phyloP scores from a whole-genome alignment of 2,113 vertebrate species.

The Montifringilla adamsi region DNA sequence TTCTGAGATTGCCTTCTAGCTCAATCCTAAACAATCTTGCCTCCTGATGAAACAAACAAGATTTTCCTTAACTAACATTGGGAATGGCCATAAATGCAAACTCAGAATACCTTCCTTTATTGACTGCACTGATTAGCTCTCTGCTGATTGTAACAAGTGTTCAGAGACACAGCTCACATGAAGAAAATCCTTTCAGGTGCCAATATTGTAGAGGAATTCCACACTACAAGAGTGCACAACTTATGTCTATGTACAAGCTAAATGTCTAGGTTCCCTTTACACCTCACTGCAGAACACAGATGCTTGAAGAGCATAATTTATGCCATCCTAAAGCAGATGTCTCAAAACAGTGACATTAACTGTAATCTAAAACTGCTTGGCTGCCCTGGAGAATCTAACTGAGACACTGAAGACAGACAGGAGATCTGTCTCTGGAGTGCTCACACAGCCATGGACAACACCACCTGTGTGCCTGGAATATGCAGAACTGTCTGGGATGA shows the following conservation, averaged over 20 bases:
- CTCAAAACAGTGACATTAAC: not conserved
- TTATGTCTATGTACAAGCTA: not conserved
- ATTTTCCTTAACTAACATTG: not conserved
- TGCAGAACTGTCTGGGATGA: not conserved
- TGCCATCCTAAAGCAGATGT: not conserved
- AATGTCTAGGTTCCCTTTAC: not conserved
- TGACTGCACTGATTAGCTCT: not conserved
- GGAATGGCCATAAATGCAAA: not conserved
- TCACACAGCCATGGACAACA: fast-evolving
- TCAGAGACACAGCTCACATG: not conserved
- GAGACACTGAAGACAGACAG: not conserved
- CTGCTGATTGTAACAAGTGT: not conserved
- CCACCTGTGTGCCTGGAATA: not conserved
- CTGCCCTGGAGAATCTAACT: not conserved
- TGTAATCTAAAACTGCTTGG: not conserved
- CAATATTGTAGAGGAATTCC: not conserved
- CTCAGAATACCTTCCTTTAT: not conserved
- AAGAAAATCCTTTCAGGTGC: not conserved
- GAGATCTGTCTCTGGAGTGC: not conserved
- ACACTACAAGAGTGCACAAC: not conserved
- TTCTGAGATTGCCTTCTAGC: not conserved
- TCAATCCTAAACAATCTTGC: not conserved
- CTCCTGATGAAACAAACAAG: not conserved
- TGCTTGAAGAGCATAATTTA: not conserved
- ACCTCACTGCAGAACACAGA: not conserved